Base-by-base conservation (phyloP, 2,797 vertebrate genomes). In the Octomys mimax region DNA sequence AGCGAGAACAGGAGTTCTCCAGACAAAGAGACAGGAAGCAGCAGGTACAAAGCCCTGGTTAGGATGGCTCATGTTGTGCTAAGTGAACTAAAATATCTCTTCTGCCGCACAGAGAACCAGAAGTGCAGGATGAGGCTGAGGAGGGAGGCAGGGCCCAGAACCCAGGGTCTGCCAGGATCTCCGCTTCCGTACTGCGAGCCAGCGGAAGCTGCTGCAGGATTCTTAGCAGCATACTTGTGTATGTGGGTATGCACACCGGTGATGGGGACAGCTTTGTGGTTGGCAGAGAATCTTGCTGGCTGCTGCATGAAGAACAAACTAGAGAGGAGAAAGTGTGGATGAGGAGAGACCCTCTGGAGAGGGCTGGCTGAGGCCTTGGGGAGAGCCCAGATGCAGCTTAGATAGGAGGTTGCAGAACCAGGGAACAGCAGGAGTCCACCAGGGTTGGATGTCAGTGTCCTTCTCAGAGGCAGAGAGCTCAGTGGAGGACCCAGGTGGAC, bases 361-460 rank as follows among this genome's bases (percentile, higher is more conserved):
- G 22, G 18, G 22, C 36, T 70, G 13, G 14, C 9, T 2, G 0
- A 57, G 26, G 16, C 71, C 28, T 36, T 73, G 21, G 2, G 71
- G 46, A 39, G 46, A 80, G 6, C 22, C 49, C 22, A 36, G 36
- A 31, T 61, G 64, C 6, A 64, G 52, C 36, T 57, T 68, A 36
- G 13, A 28, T 14, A 33, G 36, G 77, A 6, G 39, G 16, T 13
- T 28, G 0, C 36, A 28, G 10, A 78, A n/a, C 0, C 0, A 86
- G 52, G 54, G 33, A 87, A 52, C 46, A 36, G 24, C 26, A 21
- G 24, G 61, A 3, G 42, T 78, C 46, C 46, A 28, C 39, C 26
- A 0, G 2, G 46, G 80, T 11, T 39, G 21, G 39, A 52, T 0
- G 21, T 26, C 7, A 33, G 36, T 54, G 46, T 42, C 1, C 0